A percentile compares a stretch with the other conserved stretches of the same genome.
Conservation (phyloP, 2,113 vertebrate species). For the human (Homo sapiens) region DNA sequence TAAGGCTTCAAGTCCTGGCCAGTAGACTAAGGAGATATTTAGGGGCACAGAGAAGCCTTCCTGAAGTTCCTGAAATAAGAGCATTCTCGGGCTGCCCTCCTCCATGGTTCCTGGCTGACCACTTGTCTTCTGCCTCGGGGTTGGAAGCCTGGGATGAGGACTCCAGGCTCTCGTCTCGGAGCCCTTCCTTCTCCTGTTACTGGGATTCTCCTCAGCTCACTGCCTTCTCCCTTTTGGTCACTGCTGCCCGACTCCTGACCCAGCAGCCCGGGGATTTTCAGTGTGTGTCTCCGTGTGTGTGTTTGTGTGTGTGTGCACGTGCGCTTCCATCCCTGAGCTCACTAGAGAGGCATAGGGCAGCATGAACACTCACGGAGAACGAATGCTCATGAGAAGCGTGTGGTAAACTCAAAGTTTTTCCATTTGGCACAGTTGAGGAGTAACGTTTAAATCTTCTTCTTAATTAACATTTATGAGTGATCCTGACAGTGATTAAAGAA, state of each 20-base stretch:
- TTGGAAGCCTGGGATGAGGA: not conserved
- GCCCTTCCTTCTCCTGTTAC: fast-evolving
- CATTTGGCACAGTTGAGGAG: not conserved
- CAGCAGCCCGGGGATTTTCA: not conserved
- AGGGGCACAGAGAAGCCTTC: not conserved
- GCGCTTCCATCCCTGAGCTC: not conserved
- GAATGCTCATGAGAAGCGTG: not conserved
- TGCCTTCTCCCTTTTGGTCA: not conserved
- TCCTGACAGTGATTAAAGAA: constrained; percentile 52
- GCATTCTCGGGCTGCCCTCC: not conserved
- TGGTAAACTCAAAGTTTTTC: not conserved
- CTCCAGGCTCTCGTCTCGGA: not conserved
- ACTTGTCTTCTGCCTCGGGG: not conserved
- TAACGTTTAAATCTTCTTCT: constrained; percentile 45
- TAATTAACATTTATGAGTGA: constrained; percentile 63
- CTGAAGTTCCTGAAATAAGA: not conserved
- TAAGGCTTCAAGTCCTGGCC: not conserved
- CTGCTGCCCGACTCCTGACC: not conserved
- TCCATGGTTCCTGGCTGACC: fast-evolving
- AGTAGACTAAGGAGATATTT: not conserved
- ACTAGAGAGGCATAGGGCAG: fast-evolving
- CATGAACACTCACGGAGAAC: not conserved
- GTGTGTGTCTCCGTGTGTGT: not conserved
- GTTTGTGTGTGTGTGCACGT: fast-evolving
- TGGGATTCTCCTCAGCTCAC: not conserved